phyloP scores from a whole-genome alignment of 2,888 invertebrate species.

The Philhelius pedissequus region DNA sequence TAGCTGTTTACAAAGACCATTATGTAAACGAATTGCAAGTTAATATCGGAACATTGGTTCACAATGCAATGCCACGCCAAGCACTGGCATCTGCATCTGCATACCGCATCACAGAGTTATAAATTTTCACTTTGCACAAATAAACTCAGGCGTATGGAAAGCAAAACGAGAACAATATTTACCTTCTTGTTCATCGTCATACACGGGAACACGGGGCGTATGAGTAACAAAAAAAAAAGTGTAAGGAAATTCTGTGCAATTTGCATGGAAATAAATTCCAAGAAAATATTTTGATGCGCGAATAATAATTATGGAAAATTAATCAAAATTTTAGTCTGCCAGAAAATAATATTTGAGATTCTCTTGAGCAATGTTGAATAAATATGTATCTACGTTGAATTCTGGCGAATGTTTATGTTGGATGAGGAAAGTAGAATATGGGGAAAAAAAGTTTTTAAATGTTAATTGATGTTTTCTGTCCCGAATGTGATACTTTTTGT shows the following conservation, averaged over 20 bases:
- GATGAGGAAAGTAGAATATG: background rate
- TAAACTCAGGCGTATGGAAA: background rate
- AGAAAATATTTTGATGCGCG: background rate
- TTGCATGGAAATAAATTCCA: background rate
- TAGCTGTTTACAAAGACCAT: slow-evolving; percentile 40
- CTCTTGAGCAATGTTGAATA: background rate
- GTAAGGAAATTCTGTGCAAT: background rate
- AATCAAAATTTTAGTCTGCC: background rate
- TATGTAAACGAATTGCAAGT: slow-evolving; percentile 58
- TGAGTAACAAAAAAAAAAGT: background rate
- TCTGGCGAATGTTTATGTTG: background rate
- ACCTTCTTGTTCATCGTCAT: slow-evolving; percentile 17
- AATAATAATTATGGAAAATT: background rate
- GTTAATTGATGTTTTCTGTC: background rate
- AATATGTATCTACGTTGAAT: background rate
- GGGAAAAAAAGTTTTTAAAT: background rate
- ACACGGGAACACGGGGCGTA: background rate
- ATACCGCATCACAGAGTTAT: slow-evolving; percentile 13
- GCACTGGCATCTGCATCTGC: no score
- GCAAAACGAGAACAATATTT: slow-evolving; percentile 5
- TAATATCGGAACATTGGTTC: slow-evolving; percentile 59
- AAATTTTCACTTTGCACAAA: slow-evolving; percentile 28
- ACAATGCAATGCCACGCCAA: slow-evolving; percentile 27
- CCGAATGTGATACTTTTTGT: background rate
- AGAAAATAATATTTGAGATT: background rate